phyloP scores from a whole-genome alignment of 1,140 invertebrate species.

The Centruroides sculpturatus region DNA sequence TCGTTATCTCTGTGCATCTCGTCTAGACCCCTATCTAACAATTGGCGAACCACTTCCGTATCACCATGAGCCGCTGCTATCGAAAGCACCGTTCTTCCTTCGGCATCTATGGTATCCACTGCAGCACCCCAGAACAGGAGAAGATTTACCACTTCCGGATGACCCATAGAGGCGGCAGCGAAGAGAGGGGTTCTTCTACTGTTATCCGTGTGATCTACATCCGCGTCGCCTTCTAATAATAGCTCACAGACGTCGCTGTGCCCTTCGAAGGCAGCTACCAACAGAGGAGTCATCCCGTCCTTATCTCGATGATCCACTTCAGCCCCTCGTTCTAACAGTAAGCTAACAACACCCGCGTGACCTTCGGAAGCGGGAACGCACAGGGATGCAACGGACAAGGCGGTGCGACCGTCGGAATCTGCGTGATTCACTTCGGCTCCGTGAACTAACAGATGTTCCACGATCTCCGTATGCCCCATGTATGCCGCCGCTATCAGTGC shows the following conservation, averaged over 20 bases:
- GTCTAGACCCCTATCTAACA: constrained; percentile 76
- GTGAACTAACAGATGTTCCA: constrained; percentile 28
- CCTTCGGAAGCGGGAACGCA: constrained; percentile 72
- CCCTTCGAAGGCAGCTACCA: constrained; percentile 89
- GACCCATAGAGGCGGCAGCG: constrained; percentile 73
- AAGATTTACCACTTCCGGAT: constrained; percentile 59
- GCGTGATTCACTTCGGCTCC: constrained; percentile 27
- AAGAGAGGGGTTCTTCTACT: constrained; percentile 57
- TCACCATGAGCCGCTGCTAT: constrained; percentile 74
- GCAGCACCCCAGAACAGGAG: constrained; percentile 78
- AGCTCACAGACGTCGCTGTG: constrained; percentile 65
- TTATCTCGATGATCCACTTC: constrained; percentile 76
- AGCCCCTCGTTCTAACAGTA: constrained; percentile 70
- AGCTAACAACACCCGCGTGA: constrained; percentile 43
- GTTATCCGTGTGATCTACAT: constrained; percentile 67
- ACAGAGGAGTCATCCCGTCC: constrained; percentile 79
- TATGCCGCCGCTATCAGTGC: constrained; percentile 40
- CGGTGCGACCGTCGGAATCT: constrained; percentile 41
- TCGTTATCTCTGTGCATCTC: constrained; percentile 67
- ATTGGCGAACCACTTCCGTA: constrained; percentile 64
- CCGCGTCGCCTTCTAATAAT: constrained; percentile 67
- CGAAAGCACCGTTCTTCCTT: constrained; percentile 64
- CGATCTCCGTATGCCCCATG: constrained; percentile 39
- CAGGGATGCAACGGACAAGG: constrained; percentile 76
- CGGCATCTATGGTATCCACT: constrained; percentile 74